Base-by-base conservation (phyloP, 2,797 vertebrate genomes). In the Odontamblyopus rebecca region DNA sequence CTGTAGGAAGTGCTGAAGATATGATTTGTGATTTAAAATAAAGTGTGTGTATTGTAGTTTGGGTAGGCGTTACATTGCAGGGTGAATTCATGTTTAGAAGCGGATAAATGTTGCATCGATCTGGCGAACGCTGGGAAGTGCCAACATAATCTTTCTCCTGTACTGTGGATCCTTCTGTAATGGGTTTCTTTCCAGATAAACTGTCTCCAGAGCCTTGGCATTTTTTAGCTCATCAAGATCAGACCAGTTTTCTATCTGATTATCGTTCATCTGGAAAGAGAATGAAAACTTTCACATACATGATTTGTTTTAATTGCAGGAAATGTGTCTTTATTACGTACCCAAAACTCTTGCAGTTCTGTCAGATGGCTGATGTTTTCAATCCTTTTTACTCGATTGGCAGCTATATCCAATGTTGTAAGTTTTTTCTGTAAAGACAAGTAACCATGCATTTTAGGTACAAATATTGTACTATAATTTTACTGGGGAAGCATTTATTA, bases 271-370 rank as follows among this genome's bases (percentile, higher is more conserved):
- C 98, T 99, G 91, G 71, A 78, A 73, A 82, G 54, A 85, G 9
- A 41, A 69, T 44, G 29, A 38, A 61, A 13, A 59, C 8, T 11
- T 3, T 16, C 16, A 61, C 6, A 61, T 4, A n/a, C 16, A 63
- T 5, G 12, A 4, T 15, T 44, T 23, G 7, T 13, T 63, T 41
- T 44, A 41, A 13, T 35, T 16, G 19, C 30, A 23, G 18, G 0
- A 65, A 11, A 29, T 53, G 6, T 60, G 9, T 19, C 2, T 50
- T 13, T 32, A 65, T 54, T 11, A 59, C 93, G 84, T 93, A 99
- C 98, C 98, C 98, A 99, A 86, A 99, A 99, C 76, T 99, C 98
- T 89, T 98, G 96, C 82, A 99, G 94, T 29, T 99, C 96, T 77
- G 95, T 96, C 82, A 99, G 92, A 85, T 99, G 98, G 79, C 92